Conservation (phyloP, 2,113 vertebrate genomes). For the Eolophus roseicapilla region DNA sequence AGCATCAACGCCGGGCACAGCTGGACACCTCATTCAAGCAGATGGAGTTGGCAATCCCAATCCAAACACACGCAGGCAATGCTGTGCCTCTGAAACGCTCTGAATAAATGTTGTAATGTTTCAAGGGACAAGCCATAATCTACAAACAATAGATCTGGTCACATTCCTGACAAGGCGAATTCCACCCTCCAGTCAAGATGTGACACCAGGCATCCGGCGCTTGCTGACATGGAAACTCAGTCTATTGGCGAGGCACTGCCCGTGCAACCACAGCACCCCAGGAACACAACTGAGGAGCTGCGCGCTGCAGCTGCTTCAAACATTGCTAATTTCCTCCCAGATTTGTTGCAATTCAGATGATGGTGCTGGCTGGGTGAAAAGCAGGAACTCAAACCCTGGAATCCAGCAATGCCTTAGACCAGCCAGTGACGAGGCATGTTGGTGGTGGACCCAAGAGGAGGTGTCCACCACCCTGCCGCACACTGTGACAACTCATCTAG, state of each 20-base stretch:
- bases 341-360: not conserved
- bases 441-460: not conserved
- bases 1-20: not conserved
- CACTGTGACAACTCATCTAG: not conserved
- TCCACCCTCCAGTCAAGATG: not conserved
- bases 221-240: not conserved
- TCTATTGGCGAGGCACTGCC: not conserved
- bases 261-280: not conserved
- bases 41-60: not conserved
- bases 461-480: not conserved
- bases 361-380: rapidly evolving
- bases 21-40: not conserved
- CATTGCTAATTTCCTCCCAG: not conserved
- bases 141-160: slow-evolving; percentile 1
- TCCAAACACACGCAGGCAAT: not conserved
- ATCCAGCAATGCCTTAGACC: not conserved
- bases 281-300: not conserved
- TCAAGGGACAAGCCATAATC: not conserved
- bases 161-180: not conserved
- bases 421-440: rapidly evolving
- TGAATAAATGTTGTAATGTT: not conserved
- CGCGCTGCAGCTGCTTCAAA: rapidly evolving
- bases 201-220: not conserved
- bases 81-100: not conserved
- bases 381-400: not conserved